Conservation (phyloP, 1,140 invertebrate species). For the Drosophila eugracilis region DNA sequence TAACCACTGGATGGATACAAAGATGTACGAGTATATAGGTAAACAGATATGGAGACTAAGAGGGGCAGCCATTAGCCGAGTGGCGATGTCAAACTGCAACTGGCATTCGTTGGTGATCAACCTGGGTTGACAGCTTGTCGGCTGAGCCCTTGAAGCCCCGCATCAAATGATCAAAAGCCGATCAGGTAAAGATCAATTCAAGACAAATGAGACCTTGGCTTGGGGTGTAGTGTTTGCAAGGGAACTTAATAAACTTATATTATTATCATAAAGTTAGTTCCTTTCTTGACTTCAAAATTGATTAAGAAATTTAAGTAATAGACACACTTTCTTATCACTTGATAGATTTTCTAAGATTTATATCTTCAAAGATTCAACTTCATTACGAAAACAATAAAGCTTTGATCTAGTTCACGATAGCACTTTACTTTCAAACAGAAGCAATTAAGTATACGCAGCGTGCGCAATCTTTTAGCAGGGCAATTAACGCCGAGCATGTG, state of each 20-base stretch:
- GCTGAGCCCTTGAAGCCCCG: constrained; percentile 31
- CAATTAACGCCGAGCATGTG: constrained; percentile 47
- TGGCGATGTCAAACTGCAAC: constrained; percentile 29
- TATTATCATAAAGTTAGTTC: too few relatives aligned
- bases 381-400: not conserved
- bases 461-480: constrained; percentile 39
- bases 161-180: constrained; percentile 47
- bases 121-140: constrained; percentile 29
- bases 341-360: too few relatives aligned
- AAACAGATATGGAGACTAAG: constrained; percentile 21
- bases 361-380: not conserved
- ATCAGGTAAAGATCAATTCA: constrained; percentile 24
- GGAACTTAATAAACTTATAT: constrained; percentile 30
- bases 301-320: too few relatives aligned
- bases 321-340: too few relatives aligned
- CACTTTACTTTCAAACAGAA: not conserved
- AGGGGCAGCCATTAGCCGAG: constrained; percentile 56
- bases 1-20: not conserved
- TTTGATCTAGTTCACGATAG: not conserved
- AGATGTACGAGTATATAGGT: too few relatives aligned
- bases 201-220: constrained; percentile 15
- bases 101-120: constrained; percentile 13
- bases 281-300: too few relatives aligned
- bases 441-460: constrained; percentile 61
- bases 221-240: constrained; percentile 17